Evolutionary conservation across 1,140 invertebrate species (phyloP).

Genomic region (Formica selysi): DNA sequence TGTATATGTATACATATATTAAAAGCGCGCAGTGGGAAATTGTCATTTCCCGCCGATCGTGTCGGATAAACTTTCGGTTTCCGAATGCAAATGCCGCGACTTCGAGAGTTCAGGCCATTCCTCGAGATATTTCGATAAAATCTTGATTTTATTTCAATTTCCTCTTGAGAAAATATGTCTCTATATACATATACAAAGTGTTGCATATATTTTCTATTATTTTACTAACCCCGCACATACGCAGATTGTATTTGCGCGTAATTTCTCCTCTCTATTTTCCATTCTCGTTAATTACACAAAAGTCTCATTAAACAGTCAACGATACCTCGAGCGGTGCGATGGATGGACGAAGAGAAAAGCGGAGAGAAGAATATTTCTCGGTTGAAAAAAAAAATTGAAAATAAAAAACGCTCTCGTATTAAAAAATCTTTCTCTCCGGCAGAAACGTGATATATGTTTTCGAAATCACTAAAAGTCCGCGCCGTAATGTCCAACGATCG

Average conservation of each 20-base stretch:
- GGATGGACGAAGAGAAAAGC: constrained; percentile 10
- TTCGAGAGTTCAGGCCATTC: background rate
- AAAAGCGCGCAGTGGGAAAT: constrained; percentile 29
- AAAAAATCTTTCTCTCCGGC: constrained; percentile 18
- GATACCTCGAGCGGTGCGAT: constrained; percentile 33
- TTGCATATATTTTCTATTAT: constrained; percentile 7
- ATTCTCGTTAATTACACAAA: constrained; percentile 60
- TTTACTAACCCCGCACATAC: background rate
- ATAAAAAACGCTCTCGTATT: constrained; percentile 2
- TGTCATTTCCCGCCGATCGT: constrained; percentile 31
- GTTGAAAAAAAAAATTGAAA: constrained; percentile 26
- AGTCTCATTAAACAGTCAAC: constrained; percentile 58
- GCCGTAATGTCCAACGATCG: background rate
- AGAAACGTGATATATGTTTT: constrained; percentile 46
- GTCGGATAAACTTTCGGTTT: constrained; percentile 6
- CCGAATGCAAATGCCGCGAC: background rate
- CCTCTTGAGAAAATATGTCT: no score
- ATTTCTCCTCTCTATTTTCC: constrained; percentile 20
- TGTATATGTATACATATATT: background rate
- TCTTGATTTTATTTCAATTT: background rate
- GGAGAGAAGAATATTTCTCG: constrained; percentile 2
- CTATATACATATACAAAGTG: background rate
- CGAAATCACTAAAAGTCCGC: constrained; percentile 1
- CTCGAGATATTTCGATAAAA: constrained; percentile 10
- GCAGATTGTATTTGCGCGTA: constrained; percentile 23